phyloP scores from a whole-genome alignment of 2,797 vertebrate species.

The Pipistrellus nathusii region DNA sequence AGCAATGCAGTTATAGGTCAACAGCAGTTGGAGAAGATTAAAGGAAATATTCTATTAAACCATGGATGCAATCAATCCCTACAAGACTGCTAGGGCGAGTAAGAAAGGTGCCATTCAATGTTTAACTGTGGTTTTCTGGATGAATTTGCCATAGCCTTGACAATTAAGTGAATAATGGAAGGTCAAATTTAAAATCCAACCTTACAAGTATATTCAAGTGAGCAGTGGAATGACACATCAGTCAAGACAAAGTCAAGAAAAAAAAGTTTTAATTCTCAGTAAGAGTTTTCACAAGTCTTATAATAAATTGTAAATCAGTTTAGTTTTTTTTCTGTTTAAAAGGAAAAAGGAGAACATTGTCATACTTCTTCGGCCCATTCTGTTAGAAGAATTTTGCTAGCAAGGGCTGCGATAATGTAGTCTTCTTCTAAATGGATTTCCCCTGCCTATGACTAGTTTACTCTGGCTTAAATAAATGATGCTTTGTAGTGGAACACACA shows the following conservation, averaged over 20 bases:
- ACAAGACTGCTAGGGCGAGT: conserved; percentile 34
- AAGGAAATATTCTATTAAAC: conserved; percentile 87
- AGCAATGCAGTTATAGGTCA: conserved; percentile 91
- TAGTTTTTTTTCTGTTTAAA: conserved; percentile 29
- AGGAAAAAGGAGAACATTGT: neutral
- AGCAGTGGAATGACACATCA: conserved; percentile 76
- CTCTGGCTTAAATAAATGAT: conserved; percentile 64
- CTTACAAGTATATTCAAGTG: conserved; percentile 60
- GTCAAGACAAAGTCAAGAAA: conserved; percentile 66
- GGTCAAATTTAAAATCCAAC: conserved; percentile 65
- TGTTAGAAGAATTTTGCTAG: conserved; percentile 63
- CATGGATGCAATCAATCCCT: conserved; percentile 79
- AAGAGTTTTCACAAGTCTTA: neutral
- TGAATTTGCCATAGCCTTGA: conserved; percentile 85
- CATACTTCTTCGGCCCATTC: neutral
- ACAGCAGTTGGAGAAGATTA: conserved; percentile 92
- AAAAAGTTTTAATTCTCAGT: conserved; percentile 62
- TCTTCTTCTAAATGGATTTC: conserved; percentile 71
- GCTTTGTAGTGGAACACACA: neutral
- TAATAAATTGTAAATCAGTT: conserved; percentile 11
- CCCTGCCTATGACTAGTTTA: conserved; percentile 67
- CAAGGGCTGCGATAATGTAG: conserved; percentile 46
- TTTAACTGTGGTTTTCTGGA: conserved; percentile 87
- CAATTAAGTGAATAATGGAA: conserved; percentile 77
- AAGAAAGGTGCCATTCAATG: conserved; percentile 82